Evolutionary conservation across 1,140 invertebrate species (phyloP), one percentile per base, ranked within the genome.

Genomic region (Lepeophtheirus salmonis): DNA sequence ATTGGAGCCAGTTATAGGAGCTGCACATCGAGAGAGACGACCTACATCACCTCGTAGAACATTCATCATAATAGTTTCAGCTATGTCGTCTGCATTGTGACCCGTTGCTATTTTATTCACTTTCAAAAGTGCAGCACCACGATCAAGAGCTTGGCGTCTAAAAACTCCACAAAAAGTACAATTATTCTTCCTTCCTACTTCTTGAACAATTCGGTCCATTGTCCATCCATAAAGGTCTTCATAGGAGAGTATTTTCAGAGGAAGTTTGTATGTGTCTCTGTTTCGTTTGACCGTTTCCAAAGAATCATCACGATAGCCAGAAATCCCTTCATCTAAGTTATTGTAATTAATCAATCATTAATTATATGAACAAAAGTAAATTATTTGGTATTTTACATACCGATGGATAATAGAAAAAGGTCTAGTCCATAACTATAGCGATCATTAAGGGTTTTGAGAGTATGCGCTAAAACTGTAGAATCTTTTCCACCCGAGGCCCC

Each of bases 141-240:
- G 76, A 68, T 99, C 95, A 25, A 99, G 72, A 18, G 96, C 95
- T 72, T 97, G 92, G 57, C 94, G 77, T 61, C 94, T 74, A 70
- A 97, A 97, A 16, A 97, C 92, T 25, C 94, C 94, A 78, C 94
- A 97, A 72, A 97, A 97, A 41, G 94, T 97, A 68, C 96, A 99
- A 73, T 99, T 99, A 73, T 96, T 99, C 71, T 92, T 96, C 53
- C 82, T 78, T 0, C 96, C 96, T 65, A 97, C 89, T 77, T 87
- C 72, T 0, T 63, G 21, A 12, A 62, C 48, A 26, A 59, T 16
- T 14, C 26, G 14, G 77, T 99, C 96, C 96, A 99, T 99, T 17
- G 92, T 97, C 95, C 95, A 99, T 0, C 94, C 95, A 78, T 98
- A 99, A 0, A 99, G 74, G 65, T 98, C 90, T 77, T 97, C 83